Base-by-base conservation (phyloP, 2,113 vertebrate species). In the Syrrhaptes paradoxus region DNA sequence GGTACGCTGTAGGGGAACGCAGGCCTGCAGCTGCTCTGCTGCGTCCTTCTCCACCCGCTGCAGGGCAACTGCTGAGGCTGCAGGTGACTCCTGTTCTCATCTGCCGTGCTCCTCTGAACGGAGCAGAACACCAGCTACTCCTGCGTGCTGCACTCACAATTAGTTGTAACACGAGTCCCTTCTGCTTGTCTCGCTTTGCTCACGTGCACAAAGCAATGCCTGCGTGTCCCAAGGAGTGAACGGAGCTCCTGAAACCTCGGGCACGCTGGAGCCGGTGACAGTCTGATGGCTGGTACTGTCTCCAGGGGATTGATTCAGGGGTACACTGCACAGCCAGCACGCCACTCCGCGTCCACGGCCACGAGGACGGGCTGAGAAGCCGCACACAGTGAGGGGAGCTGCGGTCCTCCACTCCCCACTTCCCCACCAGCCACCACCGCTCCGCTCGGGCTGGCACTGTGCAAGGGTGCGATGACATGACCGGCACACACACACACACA, bases 231-330 rank as follows among this genome's bases (percentile, higher is more conserved):
- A 38, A 18, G 34, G 34, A 59, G 11, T 4, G 41, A 41, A 41
- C 41, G 13, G 11, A 41, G 41, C 41, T 41, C 41, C 41, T 41
- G 41, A 41, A 41, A 41, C 41, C 25, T 32, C 32, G 5, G 31
- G 51, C 0, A 0, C 2, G 4, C 55, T 34, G 24, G 4, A 6
- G 54, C 2, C 28, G n/a, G 26, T 25, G 46, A 36, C 31, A 29
- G 57, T 31, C 55, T 24, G 26, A 17, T 4, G 41, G 41, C 41
- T 41, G 41, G 41, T 41, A 13, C 73, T 36, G 0, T 48, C 68
- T 71, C 31, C 36, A 38, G 15, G 38, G 1, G 18, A 49, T 29
- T 57, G 26, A 45, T 25, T 43, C 84, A 18, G 32, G 57, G 17
- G 25, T 17, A 25, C 26, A 22, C 45, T 26, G 46, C 52, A 61